phyloP scores from a whole-genome alignment of 2,888 invertebrate genomes.

The Fragum fragum region DNA sequence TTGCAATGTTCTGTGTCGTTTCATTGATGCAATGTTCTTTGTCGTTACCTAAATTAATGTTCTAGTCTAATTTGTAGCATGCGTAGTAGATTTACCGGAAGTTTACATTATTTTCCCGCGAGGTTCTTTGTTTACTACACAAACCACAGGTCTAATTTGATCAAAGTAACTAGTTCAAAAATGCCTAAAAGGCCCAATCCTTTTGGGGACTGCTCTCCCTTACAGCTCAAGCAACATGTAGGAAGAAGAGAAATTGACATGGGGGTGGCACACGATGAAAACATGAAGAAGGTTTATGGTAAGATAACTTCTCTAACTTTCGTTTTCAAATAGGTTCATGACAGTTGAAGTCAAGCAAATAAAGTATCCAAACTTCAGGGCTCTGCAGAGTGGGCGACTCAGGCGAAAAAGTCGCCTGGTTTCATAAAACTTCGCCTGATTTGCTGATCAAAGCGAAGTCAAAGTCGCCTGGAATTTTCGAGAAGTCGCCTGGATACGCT shows the following conservation, averaged over 20 bases:
- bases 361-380: too few relatives aligned
- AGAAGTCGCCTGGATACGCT: too few relatives aligned
- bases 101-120: conserved; percentile 37
- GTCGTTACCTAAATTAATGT: too few relatives aligned
- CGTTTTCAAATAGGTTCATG: too few relatives aligned
- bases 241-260: conserved; percentile 77
- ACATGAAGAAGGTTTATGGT: conserved; percentile 83
- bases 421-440: too few relatives aligned
- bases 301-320: conserved; percentile 24
- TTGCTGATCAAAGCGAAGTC: too few relatives aligned
- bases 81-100: conserved; percentile 39
- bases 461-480: too few relatives aligned
- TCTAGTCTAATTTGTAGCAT: neutral
- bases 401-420: too few relatives aligned
- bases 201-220: conserved; percentile 80
- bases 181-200: conserved; percentile 83
- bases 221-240: conserved; percentile 81
- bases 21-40: too few relatives aligned
- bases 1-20: too few relatives aligned
- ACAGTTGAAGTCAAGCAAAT: too few relatives aligned
- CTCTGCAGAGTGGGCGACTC: too few relatives aligned
- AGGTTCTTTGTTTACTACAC: conserved; percentile 47
- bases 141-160: neutral
- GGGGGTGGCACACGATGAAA: conserved; percentile 73
- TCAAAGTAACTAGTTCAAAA: neutral